Evolutionary conservation across 1,140 invertebrate species (phyloP).

Genomic region (Meloidogyne floridensis): DNA sequence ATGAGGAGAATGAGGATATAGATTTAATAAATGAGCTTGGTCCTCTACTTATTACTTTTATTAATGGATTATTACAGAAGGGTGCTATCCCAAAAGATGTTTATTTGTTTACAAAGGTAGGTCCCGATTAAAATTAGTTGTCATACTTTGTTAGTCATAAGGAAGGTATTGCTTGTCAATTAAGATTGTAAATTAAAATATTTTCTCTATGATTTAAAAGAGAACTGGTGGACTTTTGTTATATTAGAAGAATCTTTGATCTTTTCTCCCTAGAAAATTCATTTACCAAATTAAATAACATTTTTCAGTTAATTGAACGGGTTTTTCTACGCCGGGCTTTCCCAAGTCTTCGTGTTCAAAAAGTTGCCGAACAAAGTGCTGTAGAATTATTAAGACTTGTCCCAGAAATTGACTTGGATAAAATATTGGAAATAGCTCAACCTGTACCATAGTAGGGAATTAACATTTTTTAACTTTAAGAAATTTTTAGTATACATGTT

Average conservation of each 20-base stretch:
- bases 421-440: constrained; percentile 37
- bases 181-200: no score
- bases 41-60: constrained; percentile 39
- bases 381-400: constrained; percentile 40
- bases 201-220: no score
- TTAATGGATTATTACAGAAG: constrained; percentile 41
- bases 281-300: background rate
- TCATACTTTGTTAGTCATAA: no score
- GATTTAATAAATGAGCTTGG: constrained; percentile 34
- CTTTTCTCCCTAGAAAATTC: background rate
- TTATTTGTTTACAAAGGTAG: constrained; percentile 36
- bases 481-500: constrained; percentile 38
- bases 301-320: constrained; percentile 24
- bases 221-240: no score
- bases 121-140: background rate
- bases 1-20: background rate
- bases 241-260: background rate
- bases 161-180: no score
- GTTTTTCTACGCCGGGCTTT: background rate
- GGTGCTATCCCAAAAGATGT: constrained; percentile 32
- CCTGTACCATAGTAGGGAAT: constrained; percentile 40
- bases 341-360: constrained; percentile 32
- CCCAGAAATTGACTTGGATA: constrained; percentile 36
- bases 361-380: constrained; percentile 24
- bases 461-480: constrained; percentile 9